phyloP scores from a whole-genome alignment of 2,888 invertebrate genomes.

The Metalampra italica region DNA sequence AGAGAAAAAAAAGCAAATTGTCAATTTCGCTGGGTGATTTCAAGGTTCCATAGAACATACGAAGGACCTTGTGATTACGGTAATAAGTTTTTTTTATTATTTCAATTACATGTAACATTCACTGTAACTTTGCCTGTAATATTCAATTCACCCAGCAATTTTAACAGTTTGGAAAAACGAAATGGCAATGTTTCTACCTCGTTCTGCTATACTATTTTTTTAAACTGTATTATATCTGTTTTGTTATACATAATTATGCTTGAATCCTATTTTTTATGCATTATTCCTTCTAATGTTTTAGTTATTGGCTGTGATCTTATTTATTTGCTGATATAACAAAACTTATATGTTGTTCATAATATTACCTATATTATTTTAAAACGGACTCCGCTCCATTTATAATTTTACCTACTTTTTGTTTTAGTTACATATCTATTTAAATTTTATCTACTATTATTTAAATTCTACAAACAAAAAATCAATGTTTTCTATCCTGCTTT shows the following conservation, averaged over 20 bases:
- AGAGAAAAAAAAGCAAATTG: neutral
- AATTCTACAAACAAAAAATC: neutral
- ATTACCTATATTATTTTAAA: no score
- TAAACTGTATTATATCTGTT: neutral
- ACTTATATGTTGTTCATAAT: neutral
- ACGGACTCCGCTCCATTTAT: neutral
- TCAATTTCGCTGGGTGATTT: no score
- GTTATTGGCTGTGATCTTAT: constrained; percentile 18
- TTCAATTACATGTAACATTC: no score
- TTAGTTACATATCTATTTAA: neutral
- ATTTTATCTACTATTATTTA: neutral
- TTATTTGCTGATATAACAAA: constrained; percentile 2
- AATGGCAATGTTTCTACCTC: no score
- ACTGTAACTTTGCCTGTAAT: no score
- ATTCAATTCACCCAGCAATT: no score
- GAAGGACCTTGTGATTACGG: no score
- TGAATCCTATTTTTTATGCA: neutral
- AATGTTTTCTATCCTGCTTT: constrained; percentile 33
- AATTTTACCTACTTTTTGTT: no score
- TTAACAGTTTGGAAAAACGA: no score
- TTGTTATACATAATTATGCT: neutral
- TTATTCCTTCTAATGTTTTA: neutral
- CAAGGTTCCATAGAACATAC: no score
- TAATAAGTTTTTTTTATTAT: no score
- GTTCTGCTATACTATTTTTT: no score